Evolutionary conservation across 1,140 invertebrate species (phyloP), one percentile per base, ranked within the genome.

Genomic region (Reticulitermes speratus): DNA sequence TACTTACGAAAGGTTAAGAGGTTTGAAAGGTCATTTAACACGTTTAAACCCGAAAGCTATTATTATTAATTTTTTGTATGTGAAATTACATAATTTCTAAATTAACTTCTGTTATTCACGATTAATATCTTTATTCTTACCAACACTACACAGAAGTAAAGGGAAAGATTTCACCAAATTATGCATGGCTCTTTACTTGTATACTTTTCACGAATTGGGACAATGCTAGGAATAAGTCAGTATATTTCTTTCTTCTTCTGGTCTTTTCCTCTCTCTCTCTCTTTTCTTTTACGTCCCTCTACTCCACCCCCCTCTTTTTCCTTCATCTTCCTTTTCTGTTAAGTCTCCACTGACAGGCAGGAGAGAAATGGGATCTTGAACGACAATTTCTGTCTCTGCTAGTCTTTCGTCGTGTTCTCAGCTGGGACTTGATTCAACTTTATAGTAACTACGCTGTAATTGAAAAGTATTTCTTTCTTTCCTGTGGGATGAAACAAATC

Each of bases 341-440:
- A 75, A 75, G 25, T 30, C 65, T 75, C 65, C 65, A 75, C 65
- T 75, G 65, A 75, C 65, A 75, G 65, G 8, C 65, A 30, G 65
- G 65, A 75, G 65, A 75, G 65, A 75, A 75, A 75, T 75, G 65
- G 65, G 65, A 75, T 75, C 65, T 75, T 75, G 65, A 75, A 75
- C 65, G 65, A 75, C 65, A 75, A 75, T 75, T 75, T 75, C 65
- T 75, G 65, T 75, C 65, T 75, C n/a, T 75, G 25, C 65, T 75
- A 75, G 65, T 75, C 65, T 65, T 65, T 65, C 65, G 65, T 75
- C 65, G 65, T 75, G 65, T 75, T 75, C 65, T 75, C 65, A 75
- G 65, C 65, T 75, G 65, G 65, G 65, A 75, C 65, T 75, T 75
- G 65, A 25, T 75, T 75, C 65, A 30, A 75, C 65, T 75, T 30